phyloP scores from a whole-genome alignment of 92 coral and sea anemone species.

The Bergia puertoricense region DNA sequence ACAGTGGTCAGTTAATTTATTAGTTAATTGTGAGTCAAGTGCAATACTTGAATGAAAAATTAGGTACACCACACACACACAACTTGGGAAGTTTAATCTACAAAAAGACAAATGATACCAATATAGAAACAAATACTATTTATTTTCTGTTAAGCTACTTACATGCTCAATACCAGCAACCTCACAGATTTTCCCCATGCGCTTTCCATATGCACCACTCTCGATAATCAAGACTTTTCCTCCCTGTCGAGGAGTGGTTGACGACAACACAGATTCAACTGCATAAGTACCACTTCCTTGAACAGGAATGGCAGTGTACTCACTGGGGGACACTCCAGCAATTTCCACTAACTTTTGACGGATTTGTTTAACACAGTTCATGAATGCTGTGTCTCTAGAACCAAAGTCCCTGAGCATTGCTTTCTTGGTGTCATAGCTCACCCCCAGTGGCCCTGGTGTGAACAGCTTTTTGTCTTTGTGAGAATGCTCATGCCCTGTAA shows the following conservation, averaged over 20 bases:
- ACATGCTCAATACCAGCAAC: conserved; percentile 88
- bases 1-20: too few species aligned
- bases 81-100: too few species aligned
- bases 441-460: conserved; percentile 96
- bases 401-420: conserved; percentile 97
- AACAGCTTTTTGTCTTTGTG: conserved; percentile 88
- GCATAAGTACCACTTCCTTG: conserved; percentile 97
- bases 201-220: conserved; percentile 94
- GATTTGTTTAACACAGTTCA: conserved; percentile 76
- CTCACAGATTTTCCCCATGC: conserved; percentile 88
- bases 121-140: too few species aligned
- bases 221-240: conserved; percentile 81
- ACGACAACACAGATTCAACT: conserved; percentile 86
- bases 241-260: conserved; percentile 81
- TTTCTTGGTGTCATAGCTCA: conserved; percentile 83
- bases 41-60: too few species aligned
- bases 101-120: too few species aligned
- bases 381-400: conserved; percentile 89
- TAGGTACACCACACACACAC: too few species aligned
- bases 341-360: conserved; percentile 77
- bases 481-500: conserved; percentile 38
- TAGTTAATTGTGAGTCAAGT: too few species aligned
- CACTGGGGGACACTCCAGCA: conserved; percentile 85
- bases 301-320: conserved; percentile 75
- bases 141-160: conserved; percentile 28